Base-by-base conservation (phyloP, 1,140 invertebrate genomes). In the Oedothorax gibbosus region DNA sequence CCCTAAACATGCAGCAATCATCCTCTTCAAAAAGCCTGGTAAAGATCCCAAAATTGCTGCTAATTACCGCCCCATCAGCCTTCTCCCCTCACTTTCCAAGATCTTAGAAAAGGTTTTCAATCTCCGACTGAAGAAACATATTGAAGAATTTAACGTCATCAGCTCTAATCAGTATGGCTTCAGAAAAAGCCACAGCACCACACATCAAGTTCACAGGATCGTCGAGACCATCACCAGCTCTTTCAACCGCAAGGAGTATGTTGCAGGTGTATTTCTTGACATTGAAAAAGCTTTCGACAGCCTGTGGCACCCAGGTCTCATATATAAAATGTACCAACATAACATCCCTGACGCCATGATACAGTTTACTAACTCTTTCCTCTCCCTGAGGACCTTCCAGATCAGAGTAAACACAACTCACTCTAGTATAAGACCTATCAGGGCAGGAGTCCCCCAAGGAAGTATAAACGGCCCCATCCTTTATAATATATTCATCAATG, bases 21-120 rank as follows among this genome's bases (percentile, higher is more conserved):
- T 85, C 0, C 49, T 77, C 7, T 57, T 85, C 18, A 79, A 35
- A 8, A 85, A 84, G 11, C 51, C 62, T 0, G 78, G 49, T 4
- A 50, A 82, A 85, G 35, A 68, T 4, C 9, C 18, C n/a, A 57
- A 18, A 60, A 3, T 18, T 6, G 35, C 84, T 4, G 12, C 5
- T 1, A 69, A 20, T 35, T 85, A 82, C 12, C 9, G 83, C 8
- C 77, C 85, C 8, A 85, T 86, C 15, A 82, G 79, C 81, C 64
- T 86, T 2, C 50, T 86, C 64, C 18, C 15, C 0, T 14, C 18
- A 1, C 10, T 83, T 0, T 56, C 53, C 0, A 83, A 86, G 71
- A 35, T 83, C 5, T 50, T 54, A 0, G 79, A 86, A 35, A 86
- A 65, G 53, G 56, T 71, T 0, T 72, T 57, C 2, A 6, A 51